Base-by-base conservation (phyloP, 2,113 vertebrate species). In the Romanogobio albipinnatus region DNA sequence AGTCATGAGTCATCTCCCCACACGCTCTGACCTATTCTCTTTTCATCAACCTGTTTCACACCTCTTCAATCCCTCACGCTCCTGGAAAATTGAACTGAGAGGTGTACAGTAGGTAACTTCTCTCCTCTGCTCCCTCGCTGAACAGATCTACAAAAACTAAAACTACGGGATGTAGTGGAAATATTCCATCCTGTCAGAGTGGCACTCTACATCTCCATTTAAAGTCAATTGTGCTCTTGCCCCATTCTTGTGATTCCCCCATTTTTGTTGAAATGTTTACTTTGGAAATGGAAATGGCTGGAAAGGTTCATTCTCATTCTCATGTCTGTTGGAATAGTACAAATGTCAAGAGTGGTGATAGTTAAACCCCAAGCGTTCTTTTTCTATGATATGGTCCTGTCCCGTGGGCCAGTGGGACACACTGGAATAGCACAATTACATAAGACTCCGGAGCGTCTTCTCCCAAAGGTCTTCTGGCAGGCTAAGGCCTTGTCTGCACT, bases 31-130 rank as follows among this genome's bases (percentile, higher is more conserved):
- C 78, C 78, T 82, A 59, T 66, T 88, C 73, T 68, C 82, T 56
- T 39, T 75, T 84, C 82, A 82, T 86, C 85, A 86, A 64, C 81
- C 82, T 84, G 85, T 85, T 84, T 85, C 86, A 83, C 76, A 83
- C 80, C 49, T 59, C 22, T 74, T 80, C 80, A 82, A 24, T 81
- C 51, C 81, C 53, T 14, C 43, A n/a, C 15, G 24, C 45, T 83
- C 33, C 76, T 84, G 81, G 39, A 79, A 81, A 76, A 36, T 26
- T 13, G 43, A 22, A 24, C 64, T 33, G 58, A 70, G 61, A 49
- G 49, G 76, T 45, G 70, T 51, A 49, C 49, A 73, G 62, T 83
- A 7, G 56, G 47, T 17, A 75, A 56, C 59, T 64, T 47, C 14
- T 82, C 19, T 62, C 76, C 62, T 78, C 26, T 74, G 36, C 62